phyloP scores from a whole-genome alignment of 2,113 vertebrate genomes.

The Apodemus speciosus region DNA sequence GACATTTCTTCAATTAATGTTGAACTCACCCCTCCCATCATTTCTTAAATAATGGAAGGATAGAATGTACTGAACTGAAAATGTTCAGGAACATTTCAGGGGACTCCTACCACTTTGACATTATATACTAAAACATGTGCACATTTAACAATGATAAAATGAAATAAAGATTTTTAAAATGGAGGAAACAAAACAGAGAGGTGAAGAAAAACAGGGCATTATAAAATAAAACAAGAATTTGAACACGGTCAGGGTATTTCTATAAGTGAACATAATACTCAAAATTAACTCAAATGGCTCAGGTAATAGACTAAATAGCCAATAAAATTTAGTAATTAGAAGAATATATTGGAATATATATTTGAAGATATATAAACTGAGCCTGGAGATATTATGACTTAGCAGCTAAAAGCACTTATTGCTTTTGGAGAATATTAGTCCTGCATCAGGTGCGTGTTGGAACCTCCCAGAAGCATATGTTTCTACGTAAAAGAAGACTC shows the following conservation, averaged over 20 bases:
- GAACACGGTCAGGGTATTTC: neutral
- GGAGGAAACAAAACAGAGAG: neutral
- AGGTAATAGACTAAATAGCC: neutral
- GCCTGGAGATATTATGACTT: neutral
- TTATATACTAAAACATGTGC: neutral
- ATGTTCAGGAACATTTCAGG: neutral
- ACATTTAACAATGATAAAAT: constrained; percentile 36
- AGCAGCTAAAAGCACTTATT: neutral
- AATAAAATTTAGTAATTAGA: neutral
- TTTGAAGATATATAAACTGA: neutral
- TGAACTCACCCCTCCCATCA: constrained; percentile 56
- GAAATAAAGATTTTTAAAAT: constrained; percentile 16
- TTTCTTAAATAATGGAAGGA: constrained; percentile 29
- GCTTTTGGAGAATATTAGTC: neutral
- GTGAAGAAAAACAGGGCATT: neutral
- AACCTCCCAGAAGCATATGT: neutral
- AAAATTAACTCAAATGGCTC: neutral
- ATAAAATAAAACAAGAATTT: neutral
- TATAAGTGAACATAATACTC: constrained; percentile 28
- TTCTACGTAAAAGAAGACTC: neutral
- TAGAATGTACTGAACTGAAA: neutral
- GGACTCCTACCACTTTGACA: neutral
- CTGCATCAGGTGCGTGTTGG: too few species aligned
- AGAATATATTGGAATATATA: neutral
- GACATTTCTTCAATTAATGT: constrained; percentile 60